Evolutionary conservation across 2,113 vertebrate species (phyloP).

Genomic region (Malurus elegans): DNA sequence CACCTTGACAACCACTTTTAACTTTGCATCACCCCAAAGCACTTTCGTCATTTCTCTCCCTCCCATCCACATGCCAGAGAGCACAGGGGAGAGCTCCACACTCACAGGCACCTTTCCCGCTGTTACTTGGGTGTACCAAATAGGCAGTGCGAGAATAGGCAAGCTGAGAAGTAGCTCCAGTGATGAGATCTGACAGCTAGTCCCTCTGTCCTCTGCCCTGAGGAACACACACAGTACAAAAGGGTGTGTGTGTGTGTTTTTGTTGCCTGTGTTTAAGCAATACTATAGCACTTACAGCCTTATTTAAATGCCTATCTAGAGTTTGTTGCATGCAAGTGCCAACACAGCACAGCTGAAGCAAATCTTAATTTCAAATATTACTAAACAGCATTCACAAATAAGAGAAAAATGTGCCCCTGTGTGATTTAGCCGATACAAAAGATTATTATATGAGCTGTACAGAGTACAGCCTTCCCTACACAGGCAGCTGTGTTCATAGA

Average conservation of each 20-base stretch:
- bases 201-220: neutral
- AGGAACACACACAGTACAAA: neutral
- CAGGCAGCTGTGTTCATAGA: conserved; percentile 28
- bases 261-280: neutral
- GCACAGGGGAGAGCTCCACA: neutral
- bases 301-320: neutral
- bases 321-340: neutral
- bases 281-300: neutral
- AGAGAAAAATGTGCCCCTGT: neutral
- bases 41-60: neutral
- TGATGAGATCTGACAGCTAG: neutral
- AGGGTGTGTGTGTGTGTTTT: neutral
- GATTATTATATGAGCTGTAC: neutral
- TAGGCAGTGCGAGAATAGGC: neutral
- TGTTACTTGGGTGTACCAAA: neutral
- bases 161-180: neutral
- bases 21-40: neutral
- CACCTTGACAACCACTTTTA: neutral
- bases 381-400: neutral
- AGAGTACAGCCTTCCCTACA: neutral
- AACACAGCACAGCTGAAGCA: neutral
- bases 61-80: neutral
- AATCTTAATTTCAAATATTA: conserved; percentile 33
- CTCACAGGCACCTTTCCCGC: neutral
- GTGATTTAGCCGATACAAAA: neutral